Percentiles rank a stretch among this genome's conserved stretches.
phyloP scores from a whole-genome alignment of 2,888 invertebrate species.

The Cantharis rustica region DNA sequence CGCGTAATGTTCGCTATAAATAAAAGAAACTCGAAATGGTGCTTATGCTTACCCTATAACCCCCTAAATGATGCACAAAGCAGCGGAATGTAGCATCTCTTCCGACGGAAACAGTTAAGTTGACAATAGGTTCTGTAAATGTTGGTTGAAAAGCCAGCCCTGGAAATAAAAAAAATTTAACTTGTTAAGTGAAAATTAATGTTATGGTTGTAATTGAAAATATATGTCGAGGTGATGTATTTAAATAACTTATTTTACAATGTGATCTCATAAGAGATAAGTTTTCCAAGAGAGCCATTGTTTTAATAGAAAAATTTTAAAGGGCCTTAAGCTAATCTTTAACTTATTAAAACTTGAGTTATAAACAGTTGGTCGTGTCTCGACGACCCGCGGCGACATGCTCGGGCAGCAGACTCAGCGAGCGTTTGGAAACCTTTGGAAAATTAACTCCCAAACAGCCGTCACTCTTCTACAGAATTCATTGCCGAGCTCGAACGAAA shows the following conservation, averaged over 20 bases:
- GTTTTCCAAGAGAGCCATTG: constrained; percentile 42
- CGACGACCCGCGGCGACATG: constrained; percentile 44
- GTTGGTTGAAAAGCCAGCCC: constrained; percentile 81
- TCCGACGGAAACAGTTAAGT: constrained; percentile 83
- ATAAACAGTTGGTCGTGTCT: constrained; percentile 54
- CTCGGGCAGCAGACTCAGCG: constrained; percentile 45
- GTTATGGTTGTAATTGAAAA: not conserved
- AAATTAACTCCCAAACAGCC: constrained; percentile 53
- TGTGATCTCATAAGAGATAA: constrained; percentile 28
- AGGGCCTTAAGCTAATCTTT: constrained; percentile 53
- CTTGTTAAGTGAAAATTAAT: not conserved
- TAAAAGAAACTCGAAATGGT: not conserved
- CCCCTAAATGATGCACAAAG: constrained; percentile 83
- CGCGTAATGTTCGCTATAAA: not conserved
- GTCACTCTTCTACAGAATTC: constrained; percentile 42
- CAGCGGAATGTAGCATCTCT: constrained; percentile 88
- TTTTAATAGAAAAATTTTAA: constrained; percentile 52
- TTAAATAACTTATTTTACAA: constrained; percentile 7
- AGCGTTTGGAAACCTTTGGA: constrained; percentile 50
- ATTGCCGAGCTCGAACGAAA: constrained; percentile 25
- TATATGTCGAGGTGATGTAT: not conserved
- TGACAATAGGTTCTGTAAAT: constrained; percentile 81
- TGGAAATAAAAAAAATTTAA: constrained; percentile 54
- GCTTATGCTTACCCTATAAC: constrained; percentile 75
- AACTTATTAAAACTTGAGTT: constrained; percentile 56